Conservation (phyloP, 2,113 vertebrate species). For the Cryptotis parvus region DNA sequence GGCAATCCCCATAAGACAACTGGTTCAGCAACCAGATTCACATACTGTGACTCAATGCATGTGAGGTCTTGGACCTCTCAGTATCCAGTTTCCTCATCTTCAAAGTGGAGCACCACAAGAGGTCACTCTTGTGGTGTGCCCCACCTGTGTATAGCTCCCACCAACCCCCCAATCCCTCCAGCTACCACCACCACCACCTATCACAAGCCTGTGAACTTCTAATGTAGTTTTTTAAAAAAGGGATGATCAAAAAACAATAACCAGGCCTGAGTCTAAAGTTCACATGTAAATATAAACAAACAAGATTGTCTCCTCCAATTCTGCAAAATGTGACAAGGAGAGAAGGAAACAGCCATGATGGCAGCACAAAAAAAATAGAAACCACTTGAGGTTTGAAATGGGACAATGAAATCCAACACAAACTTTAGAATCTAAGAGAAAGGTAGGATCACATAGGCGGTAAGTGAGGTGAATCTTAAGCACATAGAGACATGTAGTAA, state of each 20-base stretch:
- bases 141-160: too few species aligned
- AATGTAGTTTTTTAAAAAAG: conserved; percentile 12
- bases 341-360: neutral
- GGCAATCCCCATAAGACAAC: too few species aligned
- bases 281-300: neutral
- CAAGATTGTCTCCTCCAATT: neutral
- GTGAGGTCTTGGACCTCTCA: neutral
- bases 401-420: neutral
- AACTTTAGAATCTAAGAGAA: neutral
- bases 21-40: neutral
- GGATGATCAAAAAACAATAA: neutral
- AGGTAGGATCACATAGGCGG: too few species aligned
- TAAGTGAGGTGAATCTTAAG: too few species aligned
- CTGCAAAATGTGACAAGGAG: neutral
- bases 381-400: neutral
- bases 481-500: too few species aligned
- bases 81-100: neutral
- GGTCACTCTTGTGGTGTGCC: too few species aligned
- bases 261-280: neutral
- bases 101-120: neutral
- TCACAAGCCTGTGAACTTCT: neutral
- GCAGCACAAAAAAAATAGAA: neutral
- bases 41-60: neutral
- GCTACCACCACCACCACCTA: too few species aligned
- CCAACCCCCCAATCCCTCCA: too few species aligned